phyloP scores from a whole-genome alignment of 2,888 invertebrate species.

The Drosophila borealis region DNA sequence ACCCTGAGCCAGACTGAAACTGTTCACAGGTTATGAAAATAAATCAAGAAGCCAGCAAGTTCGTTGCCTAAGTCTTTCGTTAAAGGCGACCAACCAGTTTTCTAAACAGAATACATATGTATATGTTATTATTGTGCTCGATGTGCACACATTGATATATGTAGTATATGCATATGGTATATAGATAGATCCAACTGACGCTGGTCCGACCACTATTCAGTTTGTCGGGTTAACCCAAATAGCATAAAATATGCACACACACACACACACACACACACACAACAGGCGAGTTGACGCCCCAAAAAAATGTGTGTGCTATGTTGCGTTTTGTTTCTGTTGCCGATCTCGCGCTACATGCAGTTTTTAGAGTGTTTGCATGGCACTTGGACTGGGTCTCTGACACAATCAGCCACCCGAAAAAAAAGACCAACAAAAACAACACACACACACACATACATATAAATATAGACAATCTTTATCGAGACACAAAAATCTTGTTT shows the following conservation, averaged over 20 bases:
- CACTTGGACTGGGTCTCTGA: slow-evolving; percentile 59
- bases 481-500: slow-evolving; percentile 53
- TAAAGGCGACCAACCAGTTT: slow-evolving; percentile 48
- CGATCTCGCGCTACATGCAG: slow-evolving; percentile 49
- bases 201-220: slow-evolving; percentile 51
- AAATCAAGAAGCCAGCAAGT: slow-evolving; percentile 66
- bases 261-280: neutral
- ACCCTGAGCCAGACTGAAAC: slow-evolving; percentile 58
- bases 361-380: slow-evolving; percentile 58
- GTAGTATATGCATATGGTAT: slow-evolving; percentile 9
- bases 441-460: slow-evolving; percentile 15
- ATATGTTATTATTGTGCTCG: slow-evolving; percentile 22
- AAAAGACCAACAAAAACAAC: slow-evolving; percentile 13
- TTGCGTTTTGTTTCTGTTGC: slow-evolving; percentile 26
- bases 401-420: slow-evolving; percentile 45
- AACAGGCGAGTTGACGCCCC: slow-evolving; percentile 35
- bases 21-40: slow-evolving; percentile 35
- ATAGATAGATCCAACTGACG: slow-evolving; percentile 46
- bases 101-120: slow-evolving; percentile 16
- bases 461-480: slow-evolving; percentile 37
- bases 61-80: slow-evolving; percentile 65
- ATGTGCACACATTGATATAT: accelerated
- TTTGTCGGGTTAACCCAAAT: slow-evolving; percentile 62
- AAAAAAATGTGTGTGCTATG: slow-evolving; percentile 18
- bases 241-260: slow-evolving; percentile 36